Percentiles rank a stretch among this genome's conserved stretches.
Evolutionary conservation across 1,140 invertebrate species (phyloP).

Genomic region (Rhagoletis pomonella): DNA sequence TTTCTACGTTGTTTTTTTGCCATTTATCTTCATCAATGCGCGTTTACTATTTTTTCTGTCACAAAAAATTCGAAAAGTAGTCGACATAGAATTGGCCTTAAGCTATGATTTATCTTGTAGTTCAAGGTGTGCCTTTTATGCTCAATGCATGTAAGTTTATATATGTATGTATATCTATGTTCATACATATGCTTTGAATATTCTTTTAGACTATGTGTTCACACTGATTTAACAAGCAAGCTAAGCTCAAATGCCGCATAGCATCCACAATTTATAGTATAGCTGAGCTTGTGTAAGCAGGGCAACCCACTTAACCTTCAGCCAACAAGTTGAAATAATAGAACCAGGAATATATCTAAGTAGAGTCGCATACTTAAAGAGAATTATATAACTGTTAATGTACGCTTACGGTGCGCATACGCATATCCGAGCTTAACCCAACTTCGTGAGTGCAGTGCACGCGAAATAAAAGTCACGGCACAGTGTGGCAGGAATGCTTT

Average conservation of each 20-base stretch:
- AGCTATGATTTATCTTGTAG: constrained; percentile 38
- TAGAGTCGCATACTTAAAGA: not conserved
- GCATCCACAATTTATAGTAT: not conserved
- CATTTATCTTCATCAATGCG: not conserved
- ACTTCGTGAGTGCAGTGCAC: not conserved
- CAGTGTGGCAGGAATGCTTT: not conserved
- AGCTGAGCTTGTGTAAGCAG: constrained; percentile 16
- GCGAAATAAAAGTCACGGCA: not conserved
- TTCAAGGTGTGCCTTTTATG: constrained; percentile 14
- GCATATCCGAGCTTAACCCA: not conserved
- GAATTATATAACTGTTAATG: not conserved
- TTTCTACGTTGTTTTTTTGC: not conserved
- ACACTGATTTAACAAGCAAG: not conserved
- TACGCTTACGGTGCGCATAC: not conserved
- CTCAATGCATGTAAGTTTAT: not conserved
- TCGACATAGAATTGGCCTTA: constrained; percentile 9
- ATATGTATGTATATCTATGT: not conserved
- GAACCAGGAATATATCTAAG: not conserved
- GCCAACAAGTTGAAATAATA: not conserved
- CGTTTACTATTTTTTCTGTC: constrained; percentile 13
- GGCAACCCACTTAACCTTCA: constrained; percentile 25
- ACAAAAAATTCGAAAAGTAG: constrained; percentile 19
- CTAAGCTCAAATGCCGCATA: not conserved
- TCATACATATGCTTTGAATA: too few relatives aligned
- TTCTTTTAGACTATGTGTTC: too few relatives aligned